Evolutionary conservation across 1,140 invertebrate species (phyloP), one percentile per base, ranked within the genome.

Genomic region (Chironomus tepperi): DNA sequence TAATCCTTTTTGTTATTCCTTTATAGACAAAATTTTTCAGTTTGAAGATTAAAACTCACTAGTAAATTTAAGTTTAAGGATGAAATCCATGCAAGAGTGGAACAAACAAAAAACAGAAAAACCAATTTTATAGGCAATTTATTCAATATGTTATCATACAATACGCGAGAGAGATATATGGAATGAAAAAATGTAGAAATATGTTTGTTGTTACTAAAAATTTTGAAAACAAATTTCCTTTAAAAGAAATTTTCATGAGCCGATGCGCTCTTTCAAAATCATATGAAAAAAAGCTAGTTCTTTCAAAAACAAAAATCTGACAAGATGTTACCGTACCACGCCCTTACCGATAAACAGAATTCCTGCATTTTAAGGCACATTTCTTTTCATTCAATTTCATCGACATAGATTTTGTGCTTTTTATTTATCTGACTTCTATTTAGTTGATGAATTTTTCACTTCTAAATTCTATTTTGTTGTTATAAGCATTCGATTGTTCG

Each of bases 171-270:
- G 47, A 12, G 24, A 34, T 34, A 34, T 34, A 34, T 34, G 1
- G 24, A 34, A 57, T 57, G 47, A 12, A 15, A 57, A 12, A 57
- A 57, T 57, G 15, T 70, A 18, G 16, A 21, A 18, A 21, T 70
- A 18, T 70, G 16, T 21, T 21, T 70, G 65, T 70, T 70, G 16
- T 70, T 18, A 18, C 8, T 70, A 16, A 19, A 70, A 70, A 70
- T 70, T 18, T 70, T 70, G 65, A 70, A 70, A 70, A 70, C 65
- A 70, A 70, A 21, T 70, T 70, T 70, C 19, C 65, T 21, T 9
- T 10, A 67, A 19, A 70, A 19, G 47, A 12, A n/a, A 15, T 5
- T 3, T 57, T n/a, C 47, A 12, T n/a, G 47, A 57, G 12, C n/a
- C 10, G 12, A 5, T 1, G 3, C 47, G n/a, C 12, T 57, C 12